phyloP scores from a whole-genome alignment of 2,797 vertebrate species.

The Philypnodon macrostomus region DNA sequence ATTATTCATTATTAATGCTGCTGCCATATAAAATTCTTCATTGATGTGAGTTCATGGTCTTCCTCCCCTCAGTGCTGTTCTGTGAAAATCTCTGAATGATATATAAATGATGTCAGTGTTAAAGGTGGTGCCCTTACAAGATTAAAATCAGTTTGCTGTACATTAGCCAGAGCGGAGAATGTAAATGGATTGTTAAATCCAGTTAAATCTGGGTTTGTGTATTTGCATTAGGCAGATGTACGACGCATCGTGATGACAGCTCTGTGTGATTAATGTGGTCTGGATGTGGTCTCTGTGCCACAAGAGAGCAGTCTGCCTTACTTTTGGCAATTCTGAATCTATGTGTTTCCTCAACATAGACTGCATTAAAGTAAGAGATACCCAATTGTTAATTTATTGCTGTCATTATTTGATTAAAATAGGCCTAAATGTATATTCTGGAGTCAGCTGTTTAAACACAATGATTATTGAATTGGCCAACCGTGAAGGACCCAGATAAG shows the following conservation, averaged over 20 bases:
- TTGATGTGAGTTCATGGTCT: background rate
- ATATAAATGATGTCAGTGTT: conserved; percentile 20
- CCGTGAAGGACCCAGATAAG: background rate
- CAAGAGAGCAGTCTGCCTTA: conserved; percentile 7
- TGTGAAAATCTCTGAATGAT: conserved; percentile 2
- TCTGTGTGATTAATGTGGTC: conserved; percentile 45
- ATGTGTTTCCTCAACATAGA: conserved; percentile 6
- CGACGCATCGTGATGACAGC: conserved; percentile 16
- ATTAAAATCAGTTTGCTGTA: conserved; percentile 42
- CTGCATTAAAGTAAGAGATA: conserved; percentile 10
- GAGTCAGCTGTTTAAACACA: conserved; percentile 11
- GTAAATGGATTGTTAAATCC: conserved; percentile 33
- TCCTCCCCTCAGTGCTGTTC: conserved; percentile 13
- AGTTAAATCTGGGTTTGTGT: conserved; percentile 35
- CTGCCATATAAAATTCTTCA: no score
- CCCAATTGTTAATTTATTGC: background rate
- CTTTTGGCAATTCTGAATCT: conserved; percentile 11
- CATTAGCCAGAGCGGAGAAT: conserved; percentile 21
- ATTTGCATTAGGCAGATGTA: conserved; percentile 38
- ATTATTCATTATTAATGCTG: no score
- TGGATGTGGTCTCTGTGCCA: conserved; percentile 25
- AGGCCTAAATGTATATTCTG: background rate
- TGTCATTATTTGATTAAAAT: conserved; percentile 8
- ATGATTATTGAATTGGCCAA: conserved; percentile 1
- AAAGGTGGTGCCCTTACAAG: conserved; percentile 16